phyloP scores from a whole-genome alignment of 2,113 vertebrate genomes.

The Prietella phreatophila region DNA sequence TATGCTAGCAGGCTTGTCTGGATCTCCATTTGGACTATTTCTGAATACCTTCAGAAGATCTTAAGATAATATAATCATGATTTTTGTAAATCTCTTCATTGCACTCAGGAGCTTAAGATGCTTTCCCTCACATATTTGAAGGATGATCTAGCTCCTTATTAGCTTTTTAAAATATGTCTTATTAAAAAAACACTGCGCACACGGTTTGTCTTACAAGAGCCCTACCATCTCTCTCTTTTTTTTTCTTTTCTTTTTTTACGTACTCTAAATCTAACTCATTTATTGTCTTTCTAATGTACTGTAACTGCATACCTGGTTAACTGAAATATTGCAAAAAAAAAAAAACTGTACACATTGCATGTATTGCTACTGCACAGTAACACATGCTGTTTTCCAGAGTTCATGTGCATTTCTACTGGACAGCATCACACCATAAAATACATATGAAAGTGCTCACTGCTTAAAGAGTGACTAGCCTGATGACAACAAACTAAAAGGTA shows the following conservation, averaged over 20 bases:
- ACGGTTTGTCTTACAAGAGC: not conserved
- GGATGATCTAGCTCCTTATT: not conserved
- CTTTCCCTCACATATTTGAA: not conserved
- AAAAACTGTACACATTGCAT: not conserved
- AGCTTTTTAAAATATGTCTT: slow-evolving; percentile 3
- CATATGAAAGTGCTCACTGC: not conserved
- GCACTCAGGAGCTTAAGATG: not conserved
- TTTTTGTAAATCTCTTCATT: slow-evolving; percentile 14
- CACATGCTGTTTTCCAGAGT: not conserved
- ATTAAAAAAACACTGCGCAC: not conserved
- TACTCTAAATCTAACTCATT: not conserved
- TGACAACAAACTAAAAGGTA: not conserved
- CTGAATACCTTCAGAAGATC: not conserved
- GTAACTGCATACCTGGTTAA: not conserved
- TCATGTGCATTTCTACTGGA: not conserved
- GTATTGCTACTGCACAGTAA: not conserved
- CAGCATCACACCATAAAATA: slow-evolving; percentile 1
- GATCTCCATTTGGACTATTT: not conserved
- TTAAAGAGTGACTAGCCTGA: not conserved
- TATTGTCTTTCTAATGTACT: not conserved
- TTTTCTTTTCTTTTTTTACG: not conserved
- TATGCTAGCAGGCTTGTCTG: not conserved
- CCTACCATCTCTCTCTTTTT: not conserved
- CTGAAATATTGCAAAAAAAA: not conserved
- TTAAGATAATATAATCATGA: not conserved